phyloP scores from a whole-genome alignment of 2,113 vertebrate genomes.

The Thunnus thynnus region DNA sequence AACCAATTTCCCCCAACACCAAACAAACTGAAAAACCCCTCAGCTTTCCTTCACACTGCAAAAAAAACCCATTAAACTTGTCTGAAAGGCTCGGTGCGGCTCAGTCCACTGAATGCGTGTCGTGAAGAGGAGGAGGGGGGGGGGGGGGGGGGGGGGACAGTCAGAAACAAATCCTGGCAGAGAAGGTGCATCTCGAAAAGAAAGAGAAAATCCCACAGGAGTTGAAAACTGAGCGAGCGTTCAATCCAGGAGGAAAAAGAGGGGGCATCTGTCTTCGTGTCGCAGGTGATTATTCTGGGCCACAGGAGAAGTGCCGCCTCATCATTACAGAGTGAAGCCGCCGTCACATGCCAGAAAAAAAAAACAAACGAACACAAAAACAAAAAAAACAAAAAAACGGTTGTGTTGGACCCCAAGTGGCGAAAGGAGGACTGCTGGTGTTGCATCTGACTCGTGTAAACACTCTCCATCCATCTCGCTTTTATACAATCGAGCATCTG shows the following conservation, averaged over 20 bases:
- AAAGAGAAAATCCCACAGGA: constrained; percentile 31
- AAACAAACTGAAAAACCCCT: constrained; percentile 32
- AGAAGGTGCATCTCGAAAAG: neutral
- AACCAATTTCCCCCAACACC: constrained; percentile 54
- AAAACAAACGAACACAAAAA: neutral
- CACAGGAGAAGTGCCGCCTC: constrained; percentile 44
- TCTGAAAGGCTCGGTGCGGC: constrained; percentile 46
- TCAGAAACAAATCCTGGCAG: constrained; percentile 52
- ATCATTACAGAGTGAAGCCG: constrained; percentile 19
- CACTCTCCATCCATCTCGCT: constrained; percentile 11
- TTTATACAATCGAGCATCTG: constrained; percentile 31
- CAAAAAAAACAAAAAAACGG: neutral
- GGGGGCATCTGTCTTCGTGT: constrained; percentile 63
- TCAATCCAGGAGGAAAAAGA: too few species aligned
- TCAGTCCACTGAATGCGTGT: constrained; percentile 35
- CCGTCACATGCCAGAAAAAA: constrained; percentile 7
- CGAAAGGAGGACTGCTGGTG: neutral
- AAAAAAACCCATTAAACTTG: constrained; percentile 63
- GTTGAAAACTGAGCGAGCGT: constrained; percentile 12
- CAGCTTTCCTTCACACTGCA: constrained; percentile 34
- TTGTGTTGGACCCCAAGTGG: neutral
- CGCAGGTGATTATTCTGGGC: constrained; percentile 58
- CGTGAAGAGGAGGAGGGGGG: neutral
- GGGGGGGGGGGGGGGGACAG: neutral
- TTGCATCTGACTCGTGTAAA: constrained; percentile 32